A percentile compares a stretch with the other conserved stretches of the same genome.
Conservation (phyloP, 2,888 invertebrate species). For the Mesorhabditis sp. region DNA sequence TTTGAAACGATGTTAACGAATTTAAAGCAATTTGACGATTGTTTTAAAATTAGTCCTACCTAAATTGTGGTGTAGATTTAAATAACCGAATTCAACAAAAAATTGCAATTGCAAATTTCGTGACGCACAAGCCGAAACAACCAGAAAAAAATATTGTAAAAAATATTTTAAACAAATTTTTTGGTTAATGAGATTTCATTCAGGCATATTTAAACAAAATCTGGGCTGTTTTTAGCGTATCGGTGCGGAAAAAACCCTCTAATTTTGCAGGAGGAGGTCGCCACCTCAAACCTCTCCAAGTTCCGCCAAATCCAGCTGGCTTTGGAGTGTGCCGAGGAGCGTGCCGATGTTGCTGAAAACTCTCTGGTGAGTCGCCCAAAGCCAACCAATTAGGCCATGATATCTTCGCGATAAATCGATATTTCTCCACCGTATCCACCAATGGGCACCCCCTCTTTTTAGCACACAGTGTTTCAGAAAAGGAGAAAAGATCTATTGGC, state of each 20-base stretch:
- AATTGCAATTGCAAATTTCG: background rate
- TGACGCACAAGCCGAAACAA: background rate
- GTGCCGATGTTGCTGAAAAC: slow-evolving; percentile 62
- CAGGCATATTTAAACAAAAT: background rate
- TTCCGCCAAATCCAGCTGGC: slow-evolving; percentile 75
- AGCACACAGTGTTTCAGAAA: slow-evolving; percentile 6
- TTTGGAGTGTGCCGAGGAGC: slow-evolving; percentile 63
- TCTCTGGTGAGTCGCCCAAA: slow-evolving; percentile 49
- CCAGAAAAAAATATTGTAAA: background rate
- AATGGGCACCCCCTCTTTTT: background rate
- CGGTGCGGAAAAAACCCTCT: no score
- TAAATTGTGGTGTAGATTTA: no score
- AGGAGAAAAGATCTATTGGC: slow-evolving; percentile 6
- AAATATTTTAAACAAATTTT: background rate
- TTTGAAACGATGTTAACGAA: no score
- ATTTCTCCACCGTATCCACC: background rate
- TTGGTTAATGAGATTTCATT: background rate
- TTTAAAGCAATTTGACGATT: no score
- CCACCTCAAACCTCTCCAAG: slow-evolving; percentile 94
- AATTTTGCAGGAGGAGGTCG: slow-evolving; percentile 74
- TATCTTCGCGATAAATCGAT: no score
- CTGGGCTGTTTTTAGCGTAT: background rate
- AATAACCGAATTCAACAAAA: no score
- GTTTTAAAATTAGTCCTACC: no score
- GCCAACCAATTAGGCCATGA: no score